Base-by-base conservation (phyloP, 2,113 vertebrate genomes). In the Periophthalmus modestus region DNA sequence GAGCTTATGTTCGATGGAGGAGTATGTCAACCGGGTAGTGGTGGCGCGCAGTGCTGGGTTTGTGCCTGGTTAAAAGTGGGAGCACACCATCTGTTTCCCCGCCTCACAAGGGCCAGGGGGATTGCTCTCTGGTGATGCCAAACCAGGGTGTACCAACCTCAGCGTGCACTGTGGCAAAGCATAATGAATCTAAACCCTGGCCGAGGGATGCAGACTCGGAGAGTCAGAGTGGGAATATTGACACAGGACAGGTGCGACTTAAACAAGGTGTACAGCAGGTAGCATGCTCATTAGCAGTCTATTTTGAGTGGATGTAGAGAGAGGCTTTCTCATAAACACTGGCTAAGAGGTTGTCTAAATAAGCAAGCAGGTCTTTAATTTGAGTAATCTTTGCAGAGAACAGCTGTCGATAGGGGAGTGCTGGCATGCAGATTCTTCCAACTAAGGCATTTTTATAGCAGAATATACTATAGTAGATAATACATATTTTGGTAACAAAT, bases 71-170 rank as follows among this genome's bases (percentile, higher is more conserved):
- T 89, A 87, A 88, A 91, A 93, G 88, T 88, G 83, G 84, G 86
- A 87, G 80, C 76, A 71, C 88, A 88, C 93, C 94, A 94, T 94
- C 93, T 94, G 93, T 89, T 93, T 89, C 86, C 74, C 83, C 84
- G 76, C 85, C 87, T 86, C 66, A 83, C 81, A 81, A 81, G 86
- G 82, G 86, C 86, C 88, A 88, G 82, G 76, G 88, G 86, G 88
- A 87, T 81, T 87, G 85, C 80, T 91, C 85, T 88, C 79, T 84
- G 91, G 84, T 34, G 78, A 88, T 92, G 91, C 91, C 91, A 92
- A 90, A 78, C 74, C 69, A 52, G 78, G 84, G 85, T 71, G 80
- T 75, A 85, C 61, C 85, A 79, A 73, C 87, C 88, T 90, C 86
- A 62, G 23, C 14, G 84, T 88, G 90, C 77, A 79, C 86, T 74